Percentiles rank a stretch among this genome's conserved stretches.
Evolutionary conservation across 1,140 invertebrate species (phyloP).

Genomic region (Drosophila grimshawi): DNA sequence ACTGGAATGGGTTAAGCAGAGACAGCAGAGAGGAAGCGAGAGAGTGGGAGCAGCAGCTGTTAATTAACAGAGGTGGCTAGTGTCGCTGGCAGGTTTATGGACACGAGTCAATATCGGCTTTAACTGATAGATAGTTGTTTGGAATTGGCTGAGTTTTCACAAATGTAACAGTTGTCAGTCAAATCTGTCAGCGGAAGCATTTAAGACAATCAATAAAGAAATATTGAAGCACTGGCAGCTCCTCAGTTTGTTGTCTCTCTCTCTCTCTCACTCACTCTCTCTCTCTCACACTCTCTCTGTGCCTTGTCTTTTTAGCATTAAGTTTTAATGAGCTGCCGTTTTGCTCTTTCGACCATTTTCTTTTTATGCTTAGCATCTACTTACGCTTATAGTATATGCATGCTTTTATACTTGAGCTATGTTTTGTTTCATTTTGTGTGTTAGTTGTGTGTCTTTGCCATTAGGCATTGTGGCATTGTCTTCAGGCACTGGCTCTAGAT

Average conservation of each 20-base stretch:
- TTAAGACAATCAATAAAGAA: slow-evolving; percentile 77
- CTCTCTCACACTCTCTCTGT: no score
- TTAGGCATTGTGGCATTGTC: slow-evolving; percentile 46
- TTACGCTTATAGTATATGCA: slow-evolving; percentile 5
- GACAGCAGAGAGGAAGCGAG: slow-evolving; percentile 29
- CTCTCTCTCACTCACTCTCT: not conserved
- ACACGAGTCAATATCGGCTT: slow-evolving; percentile 34
- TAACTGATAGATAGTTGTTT: slow-evolving; percentile 27
- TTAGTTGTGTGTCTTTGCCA: slow-evolving; percentile 29
- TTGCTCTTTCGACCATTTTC: slow-evolving; percentile 30
- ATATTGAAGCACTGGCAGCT: slow-evolving; percentile 44
- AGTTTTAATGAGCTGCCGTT: slow-evolving; percentile 47
- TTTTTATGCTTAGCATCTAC: slow-evolving; percentile 32
- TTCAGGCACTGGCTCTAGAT: slow-evolving; percentile 46
- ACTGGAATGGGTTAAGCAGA: slow-evolving; percentile 3
- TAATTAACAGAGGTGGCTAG: slow-evolving; percentile 28
- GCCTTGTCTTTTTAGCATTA: slow-evolving; percentile 23
- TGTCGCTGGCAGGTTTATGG: slow-evolving; percentile 13
- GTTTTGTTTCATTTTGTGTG: slow-evolving; percentile 6
- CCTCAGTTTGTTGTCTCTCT: not conserved
- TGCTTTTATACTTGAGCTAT: slow-evolving; percentile 15
- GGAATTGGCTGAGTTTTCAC: slow-evolving; percentile 41
- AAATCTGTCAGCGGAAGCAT: slow-evolving; percentile 62
- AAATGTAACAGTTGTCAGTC: slow-evolving; percentile 72
- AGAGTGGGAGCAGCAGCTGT: slow-evolving; percentile 42